Evolutionary conservation across 2,888 invertebrate genomes (phyloP), one percentile per base, ranked within the genome.

Genomic region (Drosophila gaucha): DNA sequence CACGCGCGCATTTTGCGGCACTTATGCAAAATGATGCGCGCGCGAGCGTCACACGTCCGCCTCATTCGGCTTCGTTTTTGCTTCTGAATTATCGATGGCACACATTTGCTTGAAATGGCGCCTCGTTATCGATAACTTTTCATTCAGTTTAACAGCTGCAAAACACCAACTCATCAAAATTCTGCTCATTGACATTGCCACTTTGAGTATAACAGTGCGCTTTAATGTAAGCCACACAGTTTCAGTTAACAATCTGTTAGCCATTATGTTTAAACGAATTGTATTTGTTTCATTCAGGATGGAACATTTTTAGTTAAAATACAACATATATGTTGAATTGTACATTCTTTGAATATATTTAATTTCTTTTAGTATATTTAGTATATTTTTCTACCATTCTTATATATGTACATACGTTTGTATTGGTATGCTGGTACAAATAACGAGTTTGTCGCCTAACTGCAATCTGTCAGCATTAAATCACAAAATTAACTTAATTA

Each of bases 1-100:
- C 73, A 72, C 71, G 71, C 71, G 73, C 71, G 73, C 71, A 71
- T 72, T 71, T 71, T 67, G 73, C 71, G 70, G 71, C 60, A 72
- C 67, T 72, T 36, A 54, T 63, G 71, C 71, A 72, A 73, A 71
- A 67, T 67, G 50, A 35, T 47, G 63, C 71, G 71, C 71, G 71
- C 73, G 73, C 71, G 68, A 73, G 73, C 73, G 63, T 73, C 71
- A 71, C 73, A 72, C 71, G 63, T 72, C 68, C 71, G 38, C 67
- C 54, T 67, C 71, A 63, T 63, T 72, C 67, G 73, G 67, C 73
- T 72, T 67, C 73, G 67, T 72, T 72, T 67, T 57, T 67, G 63
- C 50, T 72, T 71, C 67, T 71, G 39, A 67, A 24, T 49, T 63
- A 62, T 56, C 68, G 68, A 63, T 56, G 68, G 47, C 46, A 50